Evolutionary conservation across 2,797 vertebrate genomes (phyloP).

Genomic region (Rhynchonycteris naso): DNA sequence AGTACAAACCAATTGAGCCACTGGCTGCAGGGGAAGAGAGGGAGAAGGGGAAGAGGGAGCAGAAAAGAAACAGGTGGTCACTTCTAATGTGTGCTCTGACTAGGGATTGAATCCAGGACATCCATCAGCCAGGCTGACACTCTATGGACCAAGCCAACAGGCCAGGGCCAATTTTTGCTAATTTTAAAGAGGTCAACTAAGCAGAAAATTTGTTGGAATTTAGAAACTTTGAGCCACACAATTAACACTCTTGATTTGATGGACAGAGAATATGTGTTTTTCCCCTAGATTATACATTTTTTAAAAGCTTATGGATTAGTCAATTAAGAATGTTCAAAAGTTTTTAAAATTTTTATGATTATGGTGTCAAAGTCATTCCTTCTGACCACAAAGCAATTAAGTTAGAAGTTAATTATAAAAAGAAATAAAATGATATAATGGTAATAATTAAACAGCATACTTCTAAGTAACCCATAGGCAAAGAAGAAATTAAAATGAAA

Average conservation of each 20-base stretch:
- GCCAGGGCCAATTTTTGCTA: neutral
- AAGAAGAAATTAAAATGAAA: neutral
- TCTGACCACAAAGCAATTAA: neutral
- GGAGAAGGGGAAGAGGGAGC: too few species aligned
- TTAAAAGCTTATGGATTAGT: neutral
- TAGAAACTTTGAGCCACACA: neutral
- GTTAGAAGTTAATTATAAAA: conserved; percentile 5
- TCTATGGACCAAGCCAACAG: too few species aligned
- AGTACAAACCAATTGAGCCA: too few species aligned
- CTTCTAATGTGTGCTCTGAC: too few species aligned
- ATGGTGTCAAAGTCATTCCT: neutral
- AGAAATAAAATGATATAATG: neutral
- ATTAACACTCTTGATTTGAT: neutral
- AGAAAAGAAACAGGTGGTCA: too few species aligned
- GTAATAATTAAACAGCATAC: neutral
- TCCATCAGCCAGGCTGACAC: too few species aligned
- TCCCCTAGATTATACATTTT: neutral
- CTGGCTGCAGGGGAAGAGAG: too few species aligned
- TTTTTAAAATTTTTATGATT: neutral
- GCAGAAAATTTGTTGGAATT: neutral
- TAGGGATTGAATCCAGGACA: too few species aligned
- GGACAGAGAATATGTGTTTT: neutral
- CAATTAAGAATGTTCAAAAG: neutral
- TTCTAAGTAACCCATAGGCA: neutral
- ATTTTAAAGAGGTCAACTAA: neutral